Evolutionary conservation across 2,797 vertebrate genomes (phyloP), one percentile per base, ranked within the genome.

Genomic region (Potorous gilbertii): DNA sequence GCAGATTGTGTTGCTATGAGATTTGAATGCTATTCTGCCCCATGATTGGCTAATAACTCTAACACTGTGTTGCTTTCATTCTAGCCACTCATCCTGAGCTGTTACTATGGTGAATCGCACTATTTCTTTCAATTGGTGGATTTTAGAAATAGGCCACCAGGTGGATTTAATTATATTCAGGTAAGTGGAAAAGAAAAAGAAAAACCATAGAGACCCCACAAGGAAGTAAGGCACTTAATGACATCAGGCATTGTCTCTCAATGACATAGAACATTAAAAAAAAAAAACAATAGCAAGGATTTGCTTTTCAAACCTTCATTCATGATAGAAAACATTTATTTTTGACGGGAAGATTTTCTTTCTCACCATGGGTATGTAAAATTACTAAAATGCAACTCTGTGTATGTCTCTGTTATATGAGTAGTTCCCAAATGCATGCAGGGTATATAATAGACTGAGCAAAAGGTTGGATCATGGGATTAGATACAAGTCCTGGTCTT

Each of bases 1-100:
- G 96, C 97, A 98, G 96, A 97, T 98, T 55, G 74, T 95, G 94
- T 97, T 98, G 97, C 97, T 96, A 59, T 96, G 97, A 97, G 97
- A 97, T 97, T 96, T 93, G 93, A 56, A 93, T 97, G 91, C 52
- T 59, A 12, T 0, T 93, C 95, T 94, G 94, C 92, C 97, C 66
- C 16, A 29, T 3, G 74, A 97, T 97, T 98, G 95, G 95, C 34
- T 94, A 0, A 21, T 62, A 59, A 66, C 28, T 97, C 90, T 92
- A 28, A 29, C 1, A 16, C 18, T 93, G 91, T 93, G 92, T 95
- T 94, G 46, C 96, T 96, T 93, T 95, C 59, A 95, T 94, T 54
- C 46, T 92, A 95, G 95, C 90, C 55, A 62, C 96, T 97, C 96
- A 96, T 10, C 81, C 96, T 24, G 92, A 95, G 81, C 93, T 56